phyloP scores from a whole-genome alignment of 2,888 invertebrate genomes.

The Limnephilus marmoratus region DNA sequence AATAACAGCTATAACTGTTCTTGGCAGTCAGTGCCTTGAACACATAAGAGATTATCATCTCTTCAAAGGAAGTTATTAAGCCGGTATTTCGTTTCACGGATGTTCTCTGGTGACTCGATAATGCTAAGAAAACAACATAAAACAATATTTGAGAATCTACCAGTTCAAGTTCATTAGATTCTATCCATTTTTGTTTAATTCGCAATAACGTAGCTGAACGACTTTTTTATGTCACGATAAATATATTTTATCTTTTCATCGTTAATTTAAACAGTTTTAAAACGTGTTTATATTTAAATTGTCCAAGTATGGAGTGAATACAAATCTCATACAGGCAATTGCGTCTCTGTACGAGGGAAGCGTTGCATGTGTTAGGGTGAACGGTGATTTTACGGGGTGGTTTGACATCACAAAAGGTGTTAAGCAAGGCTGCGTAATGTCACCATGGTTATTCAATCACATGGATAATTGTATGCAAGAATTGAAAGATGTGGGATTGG shows the following conservation, averaged over 20 bases:
- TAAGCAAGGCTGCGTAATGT: no score
- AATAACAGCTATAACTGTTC: slow-evolving; percentile 31
- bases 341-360: no score
- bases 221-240: background rate
- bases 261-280: background rate
- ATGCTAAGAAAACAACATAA: background rate
- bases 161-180: background rate
- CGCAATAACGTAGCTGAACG: background rate
- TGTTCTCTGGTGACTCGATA: background rate
- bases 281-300: background rate
- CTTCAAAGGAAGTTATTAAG: slow-evolving; percentile 34
- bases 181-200: background rate
- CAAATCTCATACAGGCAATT: no score
- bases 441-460: no score
- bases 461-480: no score
- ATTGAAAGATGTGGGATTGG: no score
- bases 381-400: no score
- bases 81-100: background rate
- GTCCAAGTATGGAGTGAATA: no score
- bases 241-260: background rate
- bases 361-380: no score
- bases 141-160: background rate
- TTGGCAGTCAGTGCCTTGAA: background rate
- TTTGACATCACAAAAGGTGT: no score
- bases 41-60: background rate